Evolutionary conservation across 2,888 invertebrate species (phyloP).

Genomic region (Slavum lentiscoides): DNA sequence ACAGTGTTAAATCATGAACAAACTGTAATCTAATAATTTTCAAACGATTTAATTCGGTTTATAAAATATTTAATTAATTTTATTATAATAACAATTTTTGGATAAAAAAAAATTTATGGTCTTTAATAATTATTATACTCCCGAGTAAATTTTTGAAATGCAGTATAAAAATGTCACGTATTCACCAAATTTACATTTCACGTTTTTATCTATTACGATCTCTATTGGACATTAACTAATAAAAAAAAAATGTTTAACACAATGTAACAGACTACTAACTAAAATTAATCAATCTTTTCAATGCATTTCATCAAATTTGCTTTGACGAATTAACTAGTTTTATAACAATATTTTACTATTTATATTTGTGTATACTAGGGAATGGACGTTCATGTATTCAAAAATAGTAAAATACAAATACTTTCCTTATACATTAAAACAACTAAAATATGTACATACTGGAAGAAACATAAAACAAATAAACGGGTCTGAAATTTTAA

Average conservation of each 20-base stretch:
- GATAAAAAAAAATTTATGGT: neutral
- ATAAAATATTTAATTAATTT: neutral
- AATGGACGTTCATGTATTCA: conserved; percentile 11
- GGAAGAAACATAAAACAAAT: neutral
- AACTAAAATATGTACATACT: neutral
- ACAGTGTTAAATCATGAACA: neutral
- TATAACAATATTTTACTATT: conserved; percentile 18
- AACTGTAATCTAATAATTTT: neutral
- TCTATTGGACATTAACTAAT: neutral
- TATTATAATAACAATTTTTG: conserved; percentile 1
- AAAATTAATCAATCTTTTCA: conserved; percentile 32
- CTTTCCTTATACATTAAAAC: neutral
- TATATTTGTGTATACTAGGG: conserved; percentile 2
- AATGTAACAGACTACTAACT: neutral
- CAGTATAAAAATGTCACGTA: neutral
- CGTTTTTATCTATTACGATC: neutral
- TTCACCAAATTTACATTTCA: neutral
- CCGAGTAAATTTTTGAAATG: neutral
- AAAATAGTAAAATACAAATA: conserved; percentile 3
- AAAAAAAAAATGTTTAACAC: neutral
- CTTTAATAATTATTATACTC: neutral
- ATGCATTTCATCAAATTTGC: conserved; percentile 3
- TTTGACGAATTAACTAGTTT: conserved; percentile 17
- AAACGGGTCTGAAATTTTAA: neutral
- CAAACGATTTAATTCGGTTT: conserved; percentile 15